These are phyloP conservation scores for Cylindroiulus punctatus DNA, from an alignment of 2,888 invertebrate species.

Conservation along the genomic window DNA sequence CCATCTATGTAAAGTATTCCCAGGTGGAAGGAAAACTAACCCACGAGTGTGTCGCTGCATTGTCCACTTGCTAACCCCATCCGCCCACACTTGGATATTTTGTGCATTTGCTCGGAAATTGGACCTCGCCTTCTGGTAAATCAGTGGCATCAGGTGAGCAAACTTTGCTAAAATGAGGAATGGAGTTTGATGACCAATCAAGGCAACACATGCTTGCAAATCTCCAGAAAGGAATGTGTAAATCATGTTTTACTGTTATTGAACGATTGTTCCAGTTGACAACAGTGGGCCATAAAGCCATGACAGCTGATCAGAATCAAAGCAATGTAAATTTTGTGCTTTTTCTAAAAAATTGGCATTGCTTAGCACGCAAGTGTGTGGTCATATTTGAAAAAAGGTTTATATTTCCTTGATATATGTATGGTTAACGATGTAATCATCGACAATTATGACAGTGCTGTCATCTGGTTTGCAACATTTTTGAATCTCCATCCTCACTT, in stretches of 20 bases:
- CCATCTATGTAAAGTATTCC: not conserved
- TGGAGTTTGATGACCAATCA: not conserved
- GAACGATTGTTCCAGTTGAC: not conserved
- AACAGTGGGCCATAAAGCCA: not conserved
- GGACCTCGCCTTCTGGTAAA: not conserved
- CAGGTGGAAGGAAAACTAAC: constrained; percentile 10
- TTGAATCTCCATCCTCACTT: too few relatives aligned
- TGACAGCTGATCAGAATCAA: too few relatives aligned
- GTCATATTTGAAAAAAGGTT: too few relatives aligned
- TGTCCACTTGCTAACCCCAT: not conserved
- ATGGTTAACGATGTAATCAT: too few relatives aligned
- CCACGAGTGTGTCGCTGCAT: not conserved
- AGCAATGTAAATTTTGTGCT: too few relatives aligned
- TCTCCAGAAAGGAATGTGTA: not conserved
- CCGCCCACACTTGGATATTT: not conserved
- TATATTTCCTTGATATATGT: too few relatives aligned
- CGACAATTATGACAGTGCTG: too few relatives aligned
- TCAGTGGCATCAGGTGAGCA: constrained; percentile 2
- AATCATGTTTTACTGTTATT: not conserved
- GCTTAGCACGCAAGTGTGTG: too few relatives aligned
- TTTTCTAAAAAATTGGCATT: too few relatives aligned
- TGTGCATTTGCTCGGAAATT: not conserved
- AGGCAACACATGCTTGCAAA: not conserved
- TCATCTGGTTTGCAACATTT: too few relatives aligned
- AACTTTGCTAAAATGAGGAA: not conserved